phyloP scores from a whole-genome alignment of 2,113 vertebrate species.

The Brienomyrus longianalis region DNA sequence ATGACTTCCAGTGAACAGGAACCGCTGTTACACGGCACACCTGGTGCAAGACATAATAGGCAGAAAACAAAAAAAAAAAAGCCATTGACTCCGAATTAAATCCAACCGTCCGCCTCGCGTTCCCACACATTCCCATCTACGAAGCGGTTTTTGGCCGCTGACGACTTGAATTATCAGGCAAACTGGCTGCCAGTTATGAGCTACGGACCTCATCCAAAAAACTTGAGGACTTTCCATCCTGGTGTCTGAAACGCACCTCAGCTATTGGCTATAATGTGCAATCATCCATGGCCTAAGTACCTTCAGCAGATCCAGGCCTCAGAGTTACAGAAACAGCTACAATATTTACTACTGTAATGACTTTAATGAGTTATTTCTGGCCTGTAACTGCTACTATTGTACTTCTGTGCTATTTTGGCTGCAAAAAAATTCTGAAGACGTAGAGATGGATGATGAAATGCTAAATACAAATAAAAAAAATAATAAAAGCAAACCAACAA shows the following conservation, averaged over 20 bases:
- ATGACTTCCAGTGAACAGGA: slow-evolving; percentile 36
- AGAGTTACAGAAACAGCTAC: not conserved
- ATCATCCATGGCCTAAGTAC: not conserved
- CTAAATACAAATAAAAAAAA: not conserved
- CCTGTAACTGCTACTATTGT: not conserved
- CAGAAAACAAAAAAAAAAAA: slow-evolving; percentile 16
- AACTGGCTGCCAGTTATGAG: not conserved
- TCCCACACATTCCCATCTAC: slow-evolving; percentile 9
- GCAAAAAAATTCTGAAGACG: not conserved
- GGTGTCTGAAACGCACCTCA: not conserved
- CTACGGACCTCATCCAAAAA: not conserved
- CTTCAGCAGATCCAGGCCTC: not conserved
- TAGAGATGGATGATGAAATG: not conserved
- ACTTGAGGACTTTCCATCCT: not conserved
- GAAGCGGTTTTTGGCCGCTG: not conserved
- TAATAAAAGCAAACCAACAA: not conserved
- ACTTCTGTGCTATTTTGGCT: not conserved
- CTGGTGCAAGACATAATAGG: slow-evolving; percentile 40
- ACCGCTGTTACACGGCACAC: slow-evolving; percentile 36
- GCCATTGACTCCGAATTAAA: slow-evolving; percentile 17
- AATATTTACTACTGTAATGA: slow-evolving; percentile 18
- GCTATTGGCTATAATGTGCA: not conserved
- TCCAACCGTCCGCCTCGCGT: slow-evolving; percentile 20
- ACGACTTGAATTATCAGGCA: not conserved
- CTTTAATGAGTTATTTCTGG: slow-evolving; percentile 11